Evolutionary conservation across 2,113 vertebrate genomes (phyloP).

Genomic region (Plecotus auritus): DNA sequence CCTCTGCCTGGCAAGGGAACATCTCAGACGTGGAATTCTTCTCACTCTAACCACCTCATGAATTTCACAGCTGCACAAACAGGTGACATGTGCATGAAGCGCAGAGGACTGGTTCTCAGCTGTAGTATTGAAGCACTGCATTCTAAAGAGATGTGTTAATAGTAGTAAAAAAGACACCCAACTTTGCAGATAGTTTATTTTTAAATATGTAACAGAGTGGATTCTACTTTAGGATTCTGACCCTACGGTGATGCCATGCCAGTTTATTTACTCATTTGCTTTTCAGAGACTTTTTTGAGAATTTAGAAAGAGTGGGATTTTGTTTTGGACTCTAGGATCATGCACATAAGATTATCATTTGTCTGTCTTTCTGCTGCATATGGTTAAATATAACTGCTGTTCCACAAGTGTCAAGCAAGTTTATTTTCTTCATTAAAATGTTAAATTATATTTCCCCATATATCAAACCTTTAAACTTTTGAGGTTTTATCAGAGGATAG

Average conservation of each 20-base stretch:
- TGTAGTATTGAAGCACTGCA: fast-evolving
- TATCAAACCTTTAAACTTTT: not conserved
- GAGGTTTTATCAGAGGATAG: not conserved
- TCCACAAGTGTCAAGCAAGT: not conserved
- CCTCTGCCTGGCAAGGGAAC: not conserved
- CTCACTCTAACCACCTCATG: not conserved
- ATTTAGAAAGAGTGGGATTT: not conserved
- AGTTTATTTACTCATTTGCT: not conserved
- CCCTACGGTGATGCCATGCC: not conserved
- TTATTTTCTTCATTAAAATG: not conserved
- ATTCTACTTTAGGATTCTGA: not conserved
- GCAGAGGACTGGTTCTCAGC: not conserved
- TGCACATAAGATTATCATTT: not conserved
- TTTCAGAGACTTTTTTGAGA: not conserved
- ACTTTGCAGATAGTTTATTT: not conserved
- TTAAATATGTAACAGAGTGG: not conserved
- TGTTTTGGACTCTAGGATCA: not conserved
- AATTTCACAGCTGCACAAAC: not conserved
- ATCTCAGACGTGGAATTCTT: not conserved
- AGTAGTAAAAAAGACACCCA: not conserved
- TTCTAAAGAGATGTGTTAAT: not conserved
- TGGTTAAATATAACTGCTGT: not conserved
- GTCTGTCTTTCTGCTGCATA: not conserved
- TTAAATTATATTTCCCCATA: not conserved
- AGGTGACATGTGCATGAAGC: not conserved